Evolutionary conservation across 2,888 invertebrate genomes (phyloP).

Genomic region (Boloria selene): DNA sequence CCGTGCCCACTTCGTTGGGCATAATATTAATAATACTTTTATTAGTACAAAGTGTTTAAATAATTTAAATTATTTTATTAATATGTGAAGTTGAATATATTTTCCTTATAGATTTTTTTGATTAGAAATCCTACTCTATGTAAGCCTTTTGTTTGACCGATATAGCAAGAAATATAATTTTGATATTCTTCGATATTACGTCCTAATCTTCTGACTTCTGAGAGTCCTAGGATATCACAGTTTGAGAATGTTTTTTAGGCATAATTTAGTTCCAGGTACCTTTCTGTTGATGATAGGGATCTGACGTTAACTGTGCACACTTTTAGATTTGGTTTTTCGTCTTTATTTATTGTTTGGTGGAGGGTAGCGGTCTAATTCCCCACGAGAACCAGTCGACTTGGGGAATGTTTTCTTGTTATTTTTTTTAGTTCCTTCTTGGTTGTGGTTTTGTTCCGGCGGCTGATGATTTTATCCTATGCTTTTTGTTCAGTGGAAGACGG

Average conservation of each 20-base stretch:
- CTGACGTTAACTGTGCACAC: too few relatives aligned
- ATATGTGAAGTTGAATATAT: not conserved
- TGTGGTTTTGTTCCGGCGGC: too few relatives aligned
- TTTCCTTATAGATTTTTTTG: not conserved
- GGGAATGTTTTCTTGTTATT: too few relatives aligned
- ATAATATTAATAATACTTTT: too few relatives aligned
- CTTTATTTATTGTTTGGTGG: conserved; percentile 20
- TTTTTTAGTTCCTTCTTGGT: too few relatives aligned
- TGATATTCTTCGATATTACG: not conserved
- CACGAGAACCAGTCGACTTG: too few relatives aligned
- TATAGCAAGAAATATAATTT: not conserved
- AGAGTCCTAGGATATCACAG: conserved; percentile 1
- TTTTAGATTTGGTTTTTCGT: conserved; percentile 10
- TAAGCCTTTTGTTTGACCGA: not conserved
- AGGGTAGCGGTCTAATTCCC: too few relatives aligned
- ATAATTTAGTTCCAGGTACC: not conserved
- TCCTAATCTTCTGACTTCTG: not conserved
- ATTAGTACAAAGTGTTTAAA: too few relatives aligned
- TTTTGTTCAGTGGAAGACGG: too few relatives aligned
- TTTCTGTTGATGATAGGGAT: not conserved
- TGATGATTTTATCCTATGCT: too few relatives aligned
- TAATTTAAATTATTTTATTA: too few relatives aligned
- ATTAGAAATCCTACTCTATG: conserved; percentile 1
- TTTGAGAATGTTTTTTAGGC: not conserved
- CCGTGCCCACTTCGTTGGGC: too few relatives aligned